Evolutionary conservation across 2,113 vertebrate species (phyloP).

Genomic region (Pandion haliaetus): DNA sequence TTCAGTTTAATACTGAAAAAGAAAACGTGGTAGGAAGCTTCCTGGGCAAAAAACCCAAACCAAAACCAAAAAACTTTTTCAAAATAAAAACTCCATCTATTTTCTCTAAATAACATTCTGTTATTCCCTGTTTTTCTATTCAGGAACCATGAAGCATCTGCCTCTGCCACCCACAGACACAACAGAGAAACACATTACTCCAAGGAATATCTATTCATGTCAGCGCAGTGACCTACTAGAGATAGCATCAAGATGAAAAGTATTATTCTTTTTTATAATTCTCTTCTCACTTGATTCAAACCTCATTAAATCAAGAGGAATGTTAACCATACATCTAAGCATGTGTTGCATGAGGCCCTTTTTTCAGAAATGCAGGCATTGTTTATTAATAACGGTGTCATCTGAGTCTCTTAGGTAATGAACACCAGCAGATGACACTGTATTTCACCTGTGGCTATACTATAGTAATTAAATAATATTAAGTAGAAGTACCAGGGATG

Average conservation of each 20-base stretch:
- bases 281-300: neutral
- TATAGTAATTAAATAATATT: neutral
- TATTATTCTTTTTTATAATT: neutral
- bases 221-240: rapidly evolving
- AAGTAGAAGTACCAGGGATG: neutral
- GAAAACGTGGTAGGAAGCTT: neutral
- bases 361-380: neutral
- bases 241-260: neutral
- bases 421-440: neutral
- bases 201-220: neutral
- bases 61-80: neutral
- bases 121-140: neutral
- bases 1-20: neutral
- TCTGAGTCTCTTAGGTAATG: neutral
- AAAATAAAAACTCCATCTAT: neutral
- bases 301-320: neutral
- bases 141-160: neutral
- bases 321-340: neutral
- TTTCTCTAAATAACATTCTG: neutral
- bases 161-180: neutral
- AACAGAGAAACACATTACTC: neutral
- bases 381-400: neutral
- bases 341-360: neutral
- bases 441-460: neutral
- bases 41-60: neutral